Conservation (phyloP, 1,140 invertebrate species). For the Aphaenogaster floridana region DNA sequence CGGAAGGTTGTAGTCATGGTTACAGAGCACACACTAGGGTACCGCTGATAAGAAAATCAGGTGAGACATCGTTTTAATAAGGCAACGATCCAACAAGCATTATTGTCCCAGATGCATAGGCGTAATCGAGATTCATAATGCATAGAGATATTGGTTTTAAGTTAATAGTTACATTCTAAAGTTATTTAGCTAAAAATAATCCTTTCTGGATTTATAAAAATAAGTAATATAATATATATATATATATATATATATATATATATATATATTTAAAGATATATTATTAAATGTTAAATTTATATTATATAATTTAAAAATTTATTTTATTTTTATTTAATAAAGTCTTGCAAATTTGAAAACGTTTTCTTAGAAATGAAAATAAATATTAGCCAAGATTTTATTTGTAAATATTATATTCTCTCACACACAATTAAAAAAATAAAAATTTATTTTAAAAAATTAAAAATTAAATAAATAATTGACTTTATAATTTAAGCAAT, state of each 20-base stretch:
- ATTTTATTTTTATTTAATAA: background rate
- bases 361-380: background rate
- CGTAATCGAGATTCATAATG: conserved; percentile 12
- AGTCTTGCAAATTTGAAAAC: background rate
- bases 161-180: background rate
- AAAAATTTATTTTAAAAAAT: conserved; percentile 7
- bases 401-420: background rate
- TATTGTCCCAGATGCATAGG: conserved; percentile 70
- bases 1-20: conserved; percentile 81
- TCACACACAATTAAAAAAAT: background rate
- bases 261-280: background rate
- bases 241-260: background rate
- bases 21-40: conserved; percentile 81
- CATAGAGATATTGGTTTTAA: background rate
- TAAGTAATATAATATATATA: background rate
- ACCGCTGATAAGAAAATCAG: conserved; percentile 81
- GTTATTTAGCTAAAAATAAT: background rate
- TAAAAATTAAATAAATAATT: background rate
- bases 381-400: background rate
- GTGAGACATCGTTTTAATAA: conserved; percentile 75
- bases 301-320: background rate
- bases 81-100: conserved; percentile 61
- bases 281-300: background rate
- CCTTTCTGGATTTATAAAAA: background rate
- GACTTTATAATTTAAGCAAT: background rate